Evolutionary conservation across 2,797 vertebrate genomes (phyloP).

Genomic region (Neomorphus geoffroyi): DNA sequence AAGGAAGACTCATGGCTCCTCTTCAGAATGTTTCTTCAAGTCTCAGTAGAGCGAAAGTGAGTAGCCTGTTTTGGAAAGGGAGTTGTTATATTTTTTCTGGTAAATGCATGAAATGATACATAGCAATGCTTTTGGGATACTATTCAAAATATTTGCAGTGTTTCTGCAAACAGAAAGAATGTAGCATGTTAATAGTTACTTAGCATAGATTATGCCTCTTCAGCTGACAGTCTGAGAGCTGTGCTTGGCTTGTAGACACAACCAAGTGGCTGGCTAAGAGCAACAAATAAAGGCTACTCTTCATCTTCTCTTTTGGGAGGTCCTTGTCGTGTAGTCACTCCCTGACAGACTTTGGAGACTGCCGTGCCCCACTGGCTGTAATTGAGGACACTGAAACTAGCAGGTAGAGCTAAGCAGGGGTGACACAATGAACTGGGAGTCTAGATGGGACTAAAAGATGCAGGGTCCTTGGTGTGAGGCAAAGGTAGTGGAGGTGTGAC

Average conservation of each 20-base stretch:
- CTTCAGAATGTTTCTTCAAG: background rate
- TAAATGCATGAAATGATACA: background rate
- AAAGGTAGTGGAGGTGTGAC: background rate
- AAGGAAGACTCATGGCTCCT: background rate
- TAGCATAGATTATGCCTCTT: background rate
- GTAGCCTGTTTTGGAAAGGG: background rate
- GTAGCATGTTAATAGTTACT: background rate
- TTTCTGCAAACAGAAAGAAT: background rate
- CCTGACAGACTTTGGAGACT: background rate
- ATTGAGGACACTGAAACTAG: background rate
- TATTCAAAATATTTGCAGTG: background rate
- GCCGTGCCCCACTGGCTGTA: background rate
- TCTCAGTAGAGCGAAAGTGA: background rate
- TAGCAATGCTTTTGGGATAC: background rate
- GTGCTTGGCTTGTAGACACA: background rate
- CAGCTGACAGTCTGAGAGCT: background rate
- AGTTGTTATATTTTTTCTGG: background rate
- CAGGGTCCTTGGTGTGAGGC: background rate
- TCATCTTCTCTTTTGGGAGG: background rate
- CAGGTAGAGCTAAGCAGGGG: background rate
- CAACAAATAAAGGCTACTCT: background rate
- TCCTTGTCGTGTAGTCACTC: background rate
- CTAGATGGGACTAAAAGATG: background rate
- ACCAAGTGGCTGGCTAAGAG: background rate
- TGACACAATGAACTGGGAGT: background rate